phyloP scores from a whole-genome alignment of 2,113 vertebrate genomes.

The Argyrosomus japonicus region DNA sequence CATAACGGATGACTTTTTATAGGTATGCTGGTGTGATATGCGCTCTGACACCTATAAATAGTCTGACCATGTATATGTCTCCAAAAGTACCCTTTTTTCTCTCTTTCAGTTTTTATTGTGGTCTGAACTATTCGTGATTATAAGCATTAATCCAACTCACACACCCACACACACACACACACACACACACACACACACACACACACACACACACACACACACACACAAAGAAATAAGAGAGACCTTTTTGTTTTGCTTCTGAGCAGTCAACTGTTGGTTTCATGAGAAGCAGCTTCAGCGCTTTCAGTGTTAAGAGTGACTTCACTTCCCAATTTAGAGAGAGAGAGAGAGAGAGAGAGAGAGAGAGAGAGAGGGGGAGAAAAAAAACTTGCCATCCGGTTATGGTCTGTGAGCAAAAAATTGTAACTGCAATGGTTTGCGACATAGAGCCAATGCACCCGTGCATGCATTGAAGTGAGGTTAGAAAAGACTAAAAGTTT shows the following conservation, averaged over 20 bases:
- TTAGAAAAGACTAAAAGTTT: constrained; percentile 44
- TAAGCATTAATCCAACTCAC: too few species aligned
- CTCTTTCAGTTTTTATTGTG: too few species aligned
- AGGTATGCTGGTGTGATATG: too few species aligned
- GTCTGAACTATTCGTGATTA: too few species aligned
- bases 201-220: neutral
- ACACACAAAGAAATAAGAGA: neutral
- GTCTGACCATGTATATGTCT: too few species aligned
- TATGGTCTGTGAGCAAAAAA: constrained; percentile 82
- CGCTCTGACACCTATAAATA: too few species aligned
- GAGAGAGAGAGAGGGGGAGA: constrained; percentile 34
- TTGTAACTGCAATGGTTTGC: constrained; percentile 83
- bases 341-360: constrained; percentile 68
- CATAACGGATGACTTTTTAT: too few species aligned
- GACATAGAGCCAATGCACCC: constrained; percentile 80
- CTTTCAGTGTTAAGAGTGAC: constrained; percentile 78
- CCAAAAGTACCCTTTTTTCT: too few species aligned
- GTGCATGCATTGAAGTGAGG: constrained; percentile 76
- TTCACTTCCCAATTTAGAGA: constrained; percentile 90
- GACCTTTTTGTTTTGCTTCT: constrained; percentile 10
- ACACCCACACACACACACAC: too few species aligned
- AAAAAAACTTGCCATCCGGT: constrained; percentile 83
- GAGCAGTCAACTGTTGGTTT: constrained; percentile 52
- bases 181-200: too few species aligned
- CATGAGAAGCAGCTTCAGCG: constrained; percentile 77